A percentile compares a stretch with the other conserved stretches of the same genome.
These are phyloP conservation scores for Gymnocheta viridis DNA, from an alignment of 2,888 invertebrate genomes.

Conservation along the genomic window DNA sequence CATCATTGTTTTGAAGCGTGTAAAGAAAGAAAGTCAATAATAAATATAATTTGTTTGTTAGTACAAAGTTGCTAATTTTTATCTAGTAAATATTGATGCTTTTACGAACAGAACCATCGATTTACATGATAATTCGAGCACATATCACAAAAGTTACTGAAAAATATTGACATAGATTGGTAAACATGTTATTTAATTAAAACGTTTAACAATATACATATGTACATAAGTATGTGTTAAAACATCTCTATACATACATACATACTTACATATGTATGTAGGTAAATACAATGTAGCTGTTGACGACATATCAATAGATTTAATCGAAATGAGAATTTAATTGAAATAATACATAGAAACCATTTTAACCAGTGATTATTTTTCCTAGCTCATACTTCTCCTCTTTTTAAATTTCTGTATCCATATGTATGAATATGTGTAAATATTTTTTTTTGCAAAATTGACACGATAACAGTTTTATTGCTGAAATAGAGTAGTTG, in stretches of 20 bases:
- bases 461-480: slow-evolving; percentile 29
- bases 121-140: slow-evolving; percentile 17
- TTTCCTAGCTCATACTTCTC: not conserved
- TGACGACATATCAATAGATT: not conserved
- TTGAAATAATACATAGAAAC: not conserved
- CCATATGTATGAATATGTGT: too few species aligned
- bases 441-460: slow-evolving; percentile 15
- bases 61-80: slow-evolving; percentile 28
- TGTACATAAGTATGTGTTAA: not conserved
- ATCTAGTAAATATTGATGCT: not conserved
- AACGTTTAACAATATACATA: slow-evolving; percentile 4
- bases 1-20: not conserved
- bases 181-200: slow-evolving; percentile 28
- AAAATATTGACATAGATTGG: slow-evolving; percentile 11
- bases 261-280: too few species aligned
- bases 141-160: not conserved
- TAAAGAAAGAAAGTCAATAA: not conserved
- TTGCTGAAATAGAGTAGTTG: slow-evolving; percentile 4
- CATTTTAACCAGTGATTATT: too few species aligned
- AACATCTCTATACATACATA: not conserved
- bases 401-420: not conserved
- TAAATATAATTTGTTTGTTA: not conserved
- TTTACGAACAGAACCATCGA: not conserved
- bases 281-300: too few species aligned
- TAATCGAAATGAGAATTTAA: not conserved